These are phyloP conservation scores for Schrankia costaestrigalis DNA, from an alignment of 2,888 invertebrate species.

Conservation along the genomic window DNA sequence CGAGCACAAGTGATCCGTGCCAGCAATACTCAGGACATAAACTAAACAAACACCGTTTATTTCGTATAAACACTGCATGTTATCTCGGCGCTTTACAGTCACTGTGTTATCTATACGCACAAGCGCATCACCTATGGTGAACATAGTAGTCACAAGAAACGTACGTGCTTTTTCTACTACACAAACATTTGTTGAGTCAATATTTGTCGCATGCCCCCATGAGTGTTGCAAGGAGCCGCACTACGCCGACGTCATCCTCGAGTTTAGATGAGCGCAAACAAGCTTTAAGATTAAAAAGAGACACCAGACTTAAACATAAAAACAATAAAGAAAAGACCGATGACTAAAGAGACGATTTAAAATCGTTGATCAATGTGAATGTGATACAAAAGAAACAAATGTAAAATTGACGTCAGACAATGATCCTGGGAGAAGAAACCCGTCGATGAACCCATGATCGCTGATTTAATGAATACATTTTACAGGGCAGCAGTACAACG, in stretches of 20 bases:
- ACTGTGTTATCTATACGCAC: conserved; percentile 51
- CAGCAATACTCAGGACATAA: conserved; percentile 59
- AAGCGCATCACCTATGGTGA: conserved; percentile 54
- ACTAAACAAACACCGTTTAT: conserved; percentile 71
- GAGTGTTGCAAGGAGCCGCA: conserved; percentile 58
- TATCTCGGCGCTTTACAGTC: conserved; percentile 56
- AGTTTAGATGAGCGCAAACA: conserved; percentile 32
- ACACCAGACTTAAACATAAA: conserved; percentile 25
- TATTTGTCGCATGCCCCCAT: conserved; percentile 64
- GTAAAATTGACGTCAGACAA: conserved; percentile 41
- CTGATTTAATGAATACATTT: conserved; percentile 75
- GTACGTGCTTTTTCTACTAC: conserved; percentile 62
- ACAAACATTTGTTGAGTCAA: conserved; percentile 72
- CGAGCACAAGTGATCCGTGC: conserved; percentile 53
- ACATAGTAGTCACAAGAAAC: conserved; percentile 55
- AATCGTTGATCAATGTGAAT: conserved; percentile 23
- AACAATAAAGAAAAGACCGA: conserved; percentile 17
- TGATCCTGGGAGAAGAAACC: conserved; percentile 43
- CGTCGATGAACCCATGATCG: conserved; percentile 49
- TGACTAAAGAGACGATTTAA: conserved; percentile 27
- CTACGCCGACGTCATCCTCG: conserved; percentile 33
- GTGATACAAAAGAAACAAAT: conserved; percentile 26
- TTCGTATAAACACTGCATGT: conserved; percentile 64
- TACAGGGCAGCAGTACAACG: conserved; percentile 64
- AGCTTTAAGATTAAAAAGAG: conserved; percentile 27